Evolutionary conservation across 2,888 invertebrate genomes (phyloP).

Genomic region (Volucella inanis): DNA sequence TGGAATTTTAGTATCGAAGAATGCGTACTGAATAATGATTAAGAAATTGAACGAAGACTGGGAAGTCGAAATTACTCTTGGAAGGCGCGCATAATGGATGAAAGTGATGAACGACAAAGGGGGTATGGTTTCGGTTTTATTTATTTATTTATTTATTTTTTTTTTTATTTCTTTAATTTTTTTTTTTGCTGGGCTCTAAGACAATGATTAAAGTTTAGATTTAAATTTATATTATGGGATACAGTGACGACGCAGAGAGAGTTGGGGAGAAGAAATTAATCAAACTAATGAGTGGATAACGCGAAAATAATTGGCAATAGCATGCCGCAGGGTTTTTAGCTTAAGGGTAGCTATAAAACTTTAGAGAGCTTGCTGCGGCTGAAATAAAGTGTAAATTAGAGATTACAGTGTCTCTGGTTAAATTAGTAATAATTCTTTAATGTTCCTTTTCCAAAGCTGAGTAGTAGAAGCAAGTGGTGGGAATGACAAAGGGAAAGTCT

Average conservation of each 20-base stretch:
- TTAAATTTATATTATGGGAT: constrained; percentile 6
- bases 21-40: constrained; percentile 71
- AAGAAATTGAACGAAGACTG: constrained; percentile 35
- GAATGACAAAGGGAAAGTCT: background rate
- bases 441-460: background rate
- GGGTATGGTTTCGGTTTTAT: constrained; percentile 11
- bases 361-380: constrained; percentile 27
- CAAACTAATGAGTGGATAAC: constrained; percentile 72
- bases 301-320: constrained; percentile 63
- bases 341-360: constrained; percentile 39
- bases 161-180: constrained; percentile 3
- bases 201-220: constrained; percentile 56
- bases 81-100: constrained; percentile 29
- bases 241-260: background rate
- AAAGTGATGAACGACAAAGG: constrained; percentile 1
- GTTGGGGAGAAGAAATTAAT: constrained; percentile 42
- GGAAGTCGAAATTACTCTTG: constrained; percentile 13
- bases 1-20: constrained; percentile 72
- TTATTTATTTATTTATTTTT: too few relatives aligned
- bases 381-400: constrained; percentile 65
- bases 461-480: background rate
- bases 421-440: constrained; percentile 43
- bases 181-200: constrained; percentile 3
- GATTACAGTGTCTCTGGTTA: constrained; percentile 53
- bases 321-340: constrained; percentile 18